A percentile compares a stretch with the other conserved stretches of the same genome.
These are phyloP conservation scores for Bicyclus anynana DNA, from an alignment of 1,140 invertebrate genomes.

Conservation along the genomic window DNA sequence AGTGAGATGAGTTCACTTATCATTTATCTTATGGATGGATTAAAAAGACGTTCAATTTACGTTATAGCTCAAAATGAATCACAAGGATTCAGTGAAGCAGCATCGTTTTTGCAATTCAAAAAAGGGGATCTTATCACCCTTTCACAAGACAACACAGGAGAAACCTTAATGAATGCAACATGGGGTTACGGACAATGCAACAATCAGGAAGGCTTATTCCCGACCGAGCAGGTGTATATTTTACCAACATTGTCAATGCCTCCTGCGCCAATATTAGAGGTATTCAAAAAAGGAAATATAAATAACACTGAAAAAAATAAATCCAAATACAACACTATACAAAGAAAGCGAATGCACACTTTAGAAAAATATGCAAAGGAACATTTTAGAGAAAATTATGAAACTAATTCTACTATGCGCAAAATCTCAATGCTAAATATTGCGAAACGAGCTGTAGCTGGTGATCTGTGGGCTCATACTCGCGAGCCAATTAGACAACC, in stretches of 20 bases:
- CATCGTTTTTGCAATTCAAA: conserved; percentile 81
- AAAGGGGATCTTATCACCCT: conserved; percentile 92
- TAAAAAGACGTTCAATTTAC: conserved; percentile 91
- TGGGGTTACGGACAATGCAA: conserved; percentile 87
- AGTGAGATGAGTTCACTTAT: conserved; percentile 91
- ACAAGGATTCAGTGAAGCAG: conserved; percentile 79
- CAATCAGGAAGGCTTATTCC: conserved; percentile 88
- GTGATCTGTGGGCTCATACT: conserved; percentile 90
- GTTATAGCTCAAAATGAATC: conserved; percentile 84
- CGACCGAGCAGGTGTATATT: conserved; percentile 91
- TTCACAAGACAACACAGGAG: conserved; percentile 85
- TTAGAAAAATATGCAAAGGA: conserved; percentile 89
- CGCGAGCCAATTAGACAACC: conserved; percentile 91
- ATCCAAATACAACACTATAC: conserved; percentile 76
- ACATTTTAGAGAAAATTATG: conserved; percentile 83
- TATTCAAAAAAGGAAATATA: conserved; percentile 79
- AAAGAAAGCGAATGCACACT: conserved; percentile 85
- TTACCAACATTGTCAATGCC: conserved; percentile 90
- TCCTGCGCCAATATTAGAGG: conserved; percentile 75
- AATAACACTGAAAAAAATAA: conserved; percentile 56
- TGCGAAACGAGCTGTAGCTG: conserved; percentile 77
- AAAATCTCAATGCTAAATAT: conserved; percentile 82
- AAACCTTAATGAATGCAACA: conserved; percentile 84
- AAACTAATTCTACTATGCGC: conserved; percentile 77
- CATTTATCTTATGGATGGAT: conserved; percentile 90